A percentile compares a stretch with the other conserved stretches of the same genome.
Evolutionary conservation across 2,113 vertebrate genomes (phyloP).

Genomic region (Leptodactylus fuscus): DNA sequence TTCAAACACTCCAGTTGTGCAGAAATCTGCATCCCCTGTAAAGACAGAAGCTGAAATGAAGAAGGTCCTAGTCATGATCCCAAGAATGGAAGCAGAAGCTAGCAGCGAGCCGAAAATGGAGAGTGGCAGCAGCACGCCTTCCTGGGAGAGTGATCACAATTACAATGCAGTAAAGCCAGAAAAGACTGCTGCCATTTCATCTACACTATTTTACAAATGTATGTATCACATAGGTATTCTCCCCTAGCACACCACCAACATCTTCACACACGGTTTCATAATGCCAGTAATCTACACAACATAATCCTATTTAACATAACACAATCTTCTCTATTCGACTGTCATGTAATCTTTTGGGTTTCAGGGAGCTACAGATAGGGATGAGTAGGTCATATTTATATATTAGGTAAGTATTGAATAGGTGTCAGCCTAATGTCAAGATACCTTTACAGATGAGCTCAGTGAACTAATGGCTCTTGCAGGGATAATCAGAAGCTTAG

Average conservation of each 20-base stretch:
- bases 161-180: conserved; percentile 94
- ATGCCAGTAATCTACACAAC: background rate
- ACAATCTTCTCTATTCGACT: background rate
- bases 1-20: conserved; percentile 70
- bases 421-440: background rate
- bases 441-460: too few relatives aligned
- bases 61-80: conserved; percentile 62
- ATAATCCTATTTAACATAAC: background rate
- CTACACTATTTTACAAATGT: conserved; percentile 91
- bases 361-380: background rate
- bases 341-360: background rate
- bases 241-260: conserved; percentile 59
- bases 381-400: background rate
- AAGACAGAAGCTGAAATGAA: conserved; percentile 71
- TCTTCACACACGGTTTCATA: background rate
- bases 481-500: background rate
- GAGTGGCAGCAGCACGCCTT: conserved; percentile 77
- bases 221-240: conserved; percentile 88
- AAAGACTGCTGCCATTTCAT: conserved; percentile 81
- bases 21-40: conserved; percentile 76
- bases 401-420: conserved; percentile 6
- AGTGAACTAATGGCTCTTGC: background rate
- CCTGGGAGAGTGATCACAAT: conserved; percentile 86
- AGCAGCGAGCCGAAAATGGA: conserved; percentile 70
- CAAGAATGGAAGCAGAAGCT: conserved; percentile 67